Evolutionary conservation across 2,888 invertebrate genomes (phyloP).

Genomic region (Drosophila koepferae): DNA sequence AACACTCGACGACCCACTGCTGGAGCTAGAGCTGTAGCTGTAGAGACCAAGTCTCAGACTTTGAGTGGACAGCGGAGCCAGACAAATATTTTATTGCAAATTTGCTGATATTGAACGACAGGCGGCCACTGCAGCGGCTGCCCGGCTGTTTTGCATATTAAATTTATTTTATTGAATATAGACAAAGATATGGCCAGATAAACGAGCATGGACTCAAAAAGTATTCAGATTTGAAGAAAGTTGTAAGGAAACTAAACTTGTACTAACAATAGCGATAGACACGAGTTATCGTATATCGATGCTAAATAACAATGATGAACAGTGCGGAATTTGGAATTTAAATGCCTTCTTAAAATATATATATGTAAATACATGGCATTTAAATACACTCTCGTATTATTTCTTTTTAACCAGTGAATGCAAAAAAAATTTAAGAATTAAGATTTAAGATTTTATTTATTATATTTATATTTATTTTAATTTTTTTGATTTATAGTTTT

Average conservation of each 20-base stretch:
- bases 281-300: slow-evolving; percentile 4
- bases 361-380: too few species aligned
- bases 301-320: too few species aligned
- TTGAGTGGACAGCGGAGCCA: slow-evolving; percentile 50
- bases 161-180: slow-evolving; percentile 79
- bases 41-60: slow-evolving; percentile 8
- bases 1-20: slow-evolving; percentile 48
- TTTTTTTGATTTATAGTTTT: background rate
- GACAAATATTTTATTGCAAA: slow-evolving; percentile 81
- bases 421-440: too few species aligned
- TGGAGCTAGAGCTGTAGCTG: slow-evolving; percentile 22
- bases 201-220: slow-evolving; percentile 46
- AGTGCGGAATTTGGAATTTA: too few species aligned
- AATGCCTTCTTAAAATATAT: too few species aligned
- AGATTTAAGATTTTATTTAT: too few species aligned
- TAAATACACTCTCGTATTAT: too few species aligned
- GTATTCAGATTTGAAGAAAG: slow-evolving; percentile 18
- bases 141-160: slow-evolving; percentile 74
- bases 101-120: slow-evolving; percentile 77
- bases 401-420: too few species aligned
- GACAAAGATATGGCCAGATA: slow-evolving; percentile 61
- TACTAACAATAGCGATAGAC: background rate
- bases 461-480: too few species aligned
- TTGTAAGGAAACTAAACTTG: background rate
- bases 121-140: slow-evolving; percentile 58